phyloP scores from a whole-genome alignment of 2,797 vertebrate genomes.

The Platalea minor region DNA sequence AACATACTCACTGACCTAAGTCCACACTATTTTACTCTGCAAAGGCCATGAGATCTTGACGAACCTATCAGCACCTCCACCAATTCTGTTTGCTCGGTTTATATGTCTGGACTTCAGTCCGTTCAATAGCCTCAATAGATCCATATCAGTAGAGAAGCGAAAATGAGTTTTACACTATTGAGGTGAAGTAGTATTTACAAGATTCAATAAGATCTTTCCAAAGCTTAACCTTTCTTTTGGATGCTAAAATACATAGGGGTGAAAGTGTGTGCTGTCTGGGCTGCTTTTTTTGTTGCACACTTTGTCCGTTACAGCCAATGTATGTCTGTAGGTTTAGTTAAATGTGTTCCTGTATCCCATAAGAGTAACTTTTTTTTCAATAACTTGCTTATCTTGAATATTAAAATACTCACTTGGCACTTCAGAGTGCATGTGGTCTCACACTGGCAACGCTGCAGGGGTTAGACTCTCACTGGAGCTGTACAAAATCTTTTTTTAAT shows the following conservation, averaged over 20 bases:
- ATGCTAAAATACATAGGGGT: neutral
- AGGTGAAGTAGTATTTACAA: slow-evolving; percentile 4
- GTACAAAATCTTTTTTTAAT: neutral
- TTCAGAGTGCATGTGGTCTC: neutral
- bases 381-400: no score
- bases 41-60: neutral
- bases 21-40: neutral
- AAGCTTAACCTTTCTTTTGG: slow-evolving; percentile 16
- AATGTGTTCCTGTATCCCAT: neutral
- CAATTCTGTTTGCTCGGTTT: neutral
- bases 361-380: neutral
- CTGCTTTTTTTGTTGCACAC: neutral
- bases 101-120: neutral
- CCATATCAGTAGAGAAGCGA: neutral
- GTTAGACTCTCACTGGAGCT: neutral
- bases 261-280: neutral
- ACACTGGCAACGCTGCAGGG: neutral
- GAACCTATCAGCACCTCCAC: neutral
- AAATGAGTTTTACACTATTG: neutral
- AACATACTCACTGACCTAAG: neutral
- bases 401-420: neutral
- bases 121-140: neutral
- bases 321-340: neutral
- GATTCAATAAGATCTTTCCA: neutral
- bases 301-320: neutral